Base-by-base conservation (phyloP, 2,113 vertebrate species). In the Tylochromis polylepis region DNA sequence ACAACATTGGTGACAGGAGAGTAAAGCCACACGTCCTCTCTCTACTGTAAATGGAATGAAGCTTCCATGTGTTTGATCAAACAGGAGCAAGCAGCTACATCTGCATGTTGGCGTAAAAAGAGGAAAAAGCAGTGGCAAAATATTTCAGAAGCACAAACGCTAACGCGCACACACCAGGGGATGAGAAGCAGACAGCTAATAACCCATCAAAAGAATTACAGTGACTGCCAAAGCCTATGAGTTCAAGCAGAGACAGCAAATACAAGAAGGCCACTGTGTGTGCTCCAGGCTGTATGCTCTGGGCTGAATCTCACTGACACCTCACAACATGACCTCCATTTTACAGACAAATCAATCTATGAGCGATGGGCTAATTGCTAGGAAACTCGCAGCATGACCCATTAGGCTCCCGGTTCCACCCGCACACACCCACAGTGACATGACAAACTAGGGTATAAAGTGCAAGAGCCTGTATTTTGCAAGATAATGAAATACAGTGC, bases 181-280 rank as follows among this genome's bases (percentile, higher is more conserved):
- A 91, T 60, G 60, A 79, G 36, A 87, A 81, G 85, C 87, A 91
- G 91, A 92, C 88, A 86, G 89, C 60, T 92, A 93, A 93, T 92
- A 94, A 91, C 88, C 87, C 91, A 92, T 92, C 92, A 92, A 90
- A 92, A 93, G 89, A 88, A 94, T 85, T 93, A 94, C 84, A 78
- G 81, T 43, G 58, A 38, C 92, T 89, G 91, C 87, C 85, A 92
- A 78, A 87, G 82, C 81, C 43, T 49, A 59, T 31, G 82, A 82
- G 83, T 83, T 90, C 81, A 90, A 85, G 75, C 87, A 79, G 85
- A 88, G 85, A 84, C 72, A 34, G 53, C 24, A 58, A 84, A 77
- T 55, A n/a, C 56, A 43, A 83, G 81, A 85, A 80, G 59, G 92
- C 89, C 82, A 85, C 67, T 18, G 43, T 20, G 27, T 82, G 36